Percentiles rank a stretch among this genome's conserved stretches.
phyloP scores from a whole-genome alignment of 2,113 vertebrate genomes.

The Epinephelus lanceolatus region DNA sequence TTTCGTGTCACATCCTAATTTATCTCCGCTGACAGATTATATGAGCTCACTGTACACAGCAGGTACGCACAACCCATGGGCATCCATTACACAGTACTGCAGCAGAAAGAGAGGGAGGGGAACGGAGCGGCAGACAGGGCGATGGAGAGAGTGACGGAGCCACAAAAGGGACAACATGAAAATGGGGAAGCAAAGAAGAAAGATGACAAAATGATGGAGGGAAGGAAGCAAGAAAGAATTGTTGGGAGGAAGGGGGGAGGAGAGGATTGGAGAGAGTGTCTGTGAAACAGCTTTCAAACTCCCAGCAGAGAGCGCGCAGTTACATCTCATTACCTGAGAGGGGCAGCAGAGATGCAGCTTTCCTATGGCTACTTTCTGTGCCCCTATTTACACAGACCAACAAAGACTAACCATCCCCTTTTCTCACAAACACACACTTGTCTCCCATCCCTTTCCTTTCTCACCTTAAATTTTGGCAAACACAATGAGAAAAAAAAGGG shows the following conservation, averaged over 20 bases:
- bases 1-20: constrained; percentile 18
- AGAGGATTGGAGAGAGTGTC: neutral
- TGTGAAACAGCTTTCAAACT: constrained; percentile 27
- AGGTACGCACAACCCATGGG: constrained; percentile 49
- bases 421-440: neutral
- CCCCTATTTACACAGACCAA: constrained; percentile 45
- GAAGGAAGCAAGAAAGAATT: neutral
- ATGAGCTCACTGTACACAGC: constrained; percentile 40
- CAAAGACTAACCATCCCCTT: constrained; percentile 39
- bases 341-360: constrained; percentile 84
- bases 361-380: constrained; percentile 50
- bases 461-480: constrained; percentile 18
- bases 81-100: constrained; percentile 52
- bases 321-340: constrained; percentile 74
- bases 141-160: constrained; percentile 10
- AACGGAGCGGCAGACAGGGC: neutral
- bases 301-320: constrained; percentile 59
- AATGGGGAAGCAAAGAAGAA: constrained; percentile 14
- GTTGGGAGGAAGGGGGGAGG: neutral
- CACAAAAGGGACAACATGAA: constrained; percentile 29
- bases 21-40: constrained; percentile 31
- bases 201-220: constrained; percentile 26
- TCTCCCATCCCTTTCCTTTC: neutral
- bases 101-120: constrained; percentile 47
- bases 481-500: neutral